A percentile compares a stretch with the other conserved stretches of the same genome.
Evolutionary conservation across 2,797 vertebrate genomes (phyloP).

Genomic region (Intellagama lesueurii): DNA sequence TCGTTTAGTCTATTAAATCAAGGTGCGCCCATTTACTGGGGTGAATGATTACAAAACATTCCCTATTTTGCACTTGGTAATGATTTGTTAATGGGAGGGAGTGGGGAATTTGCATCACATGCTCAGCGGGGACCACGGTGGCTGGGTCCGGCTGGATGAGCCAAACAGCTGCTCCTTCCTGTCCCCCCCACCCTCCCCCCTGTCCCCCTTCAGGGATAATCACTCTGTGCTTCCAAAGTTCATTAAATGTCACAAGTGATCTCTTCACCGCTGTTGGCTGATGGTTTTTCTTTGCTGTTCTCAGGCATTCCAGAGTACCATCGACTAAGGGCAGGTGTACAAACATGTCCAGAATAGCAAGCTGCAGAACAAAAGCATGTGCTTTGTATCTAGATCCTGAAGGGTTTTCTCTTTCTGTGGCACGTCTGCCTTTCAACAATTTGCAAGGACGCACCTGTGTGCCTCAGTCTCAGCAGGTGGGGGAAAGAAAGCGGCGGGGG

Average conservation of each 20-base stretch:
- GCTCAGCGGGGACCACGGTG: neutral
- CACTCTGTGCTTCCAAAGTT: slow-evolving; percentile 23
- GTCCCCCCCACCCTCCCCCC: neutral
- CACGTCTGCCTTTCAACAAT: too few relatives aligned
- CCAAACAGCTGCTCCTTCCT: neutral
- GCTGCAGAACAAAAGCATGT: too few relatives aligned
- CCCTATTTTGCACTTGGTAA: slow-evolving; percentile 35
- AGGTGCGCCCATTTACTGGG: slow-evolving; percentile 10
- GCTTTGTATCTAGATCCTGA: neutral
- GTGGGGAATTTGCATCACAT: neutral
- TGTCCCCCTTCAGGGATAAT: neutral
- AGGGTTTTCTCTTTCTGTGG: too few relatives aligned
- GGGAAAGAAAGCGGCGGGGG: neutral
- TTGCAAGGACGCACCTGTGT: too few relatives aligned
- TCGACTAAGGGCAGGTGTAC: too few relatives aligned
- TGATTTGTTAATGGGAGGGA: neutral
- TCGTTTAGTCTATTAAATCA: slow-evolving; percentile 22
- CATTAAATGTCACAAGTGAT: slow-evolving; percentile 38
- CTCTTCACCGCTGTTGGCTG: neutral
- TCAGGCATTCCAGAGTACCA: too few relatives aligned
- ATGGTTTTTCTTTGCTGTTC: neutral
- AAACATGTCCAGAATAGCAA: neutral
- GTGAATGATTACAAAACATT: slow-evolving; percentile 32
- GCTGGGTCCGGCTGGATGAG: slow-evolving; percentile 9
- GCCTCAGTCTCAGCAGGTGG: too few relatives aligned